Conservation (phyloP, 1,140 invertebrate species). For the Teleopsis dalmanni region DNA sequence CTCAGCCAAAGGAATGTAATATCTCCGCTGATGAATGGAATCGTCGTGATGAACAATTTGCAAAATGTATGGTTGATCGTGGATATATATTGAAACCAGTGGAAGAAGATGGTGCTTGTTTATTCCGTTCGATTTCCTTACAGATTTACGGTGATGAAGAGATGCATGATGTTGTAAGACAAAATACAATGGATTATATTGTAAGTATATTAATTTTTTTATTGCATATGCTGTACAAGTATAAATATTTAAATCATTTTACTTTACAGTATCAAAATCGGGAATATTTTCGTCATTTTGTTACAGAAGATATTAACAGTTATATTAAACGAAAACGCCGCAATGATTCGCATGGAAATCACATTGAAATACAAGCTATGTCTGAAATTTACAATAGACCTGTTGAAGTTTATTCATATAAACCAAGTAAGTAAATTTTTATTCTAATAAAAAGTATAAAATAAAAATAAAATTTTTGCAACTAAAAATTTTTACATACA, state of each 20-base stretch:
- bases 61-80: conserved; percentile 59
- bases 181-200: conserved; percentile 91
- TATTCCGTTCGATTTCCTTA: conserved; percentile 86
- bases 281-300: conserved; percentile 88
- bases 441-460: too few relatives aligned
- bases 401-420: conserved; percentile 90
- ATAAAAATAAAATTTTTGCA: too few relatives aligned
- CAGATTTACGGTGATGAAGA: conserved; percentile 92
- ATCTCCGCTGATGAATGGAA: conserved; percentile 55
- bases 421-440: conserved; percentile 53
- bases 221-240: neutral
- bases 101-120: conserved; percentile 86
- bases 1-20: conserved; percentile 49
- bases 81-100: conserved; percentile 83
- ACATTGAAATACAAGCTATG: conserved; percentile 90
- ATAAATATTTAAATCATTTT: neutral
- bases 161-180: conserved; percentile 77
- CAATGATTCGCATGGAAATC: conserved; percentile 82
- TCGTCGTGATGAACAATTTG: conserved; percentile 60
- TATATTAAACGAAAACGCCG: conserved; percentile 75
- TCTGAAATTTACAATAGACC: conserved; percentile 88
- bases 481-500: too few relatives aligned
- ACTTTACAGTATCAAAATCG: conserved; percentile 56
- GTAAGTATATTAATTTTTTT: conserved; percentile 48
- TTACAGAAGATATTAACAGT: conserved; percentile 84